Evolutionary conservation across 2,888 invertebrate genomes (phyloP).

Genomic region (Cephalotes varians): DNA sequence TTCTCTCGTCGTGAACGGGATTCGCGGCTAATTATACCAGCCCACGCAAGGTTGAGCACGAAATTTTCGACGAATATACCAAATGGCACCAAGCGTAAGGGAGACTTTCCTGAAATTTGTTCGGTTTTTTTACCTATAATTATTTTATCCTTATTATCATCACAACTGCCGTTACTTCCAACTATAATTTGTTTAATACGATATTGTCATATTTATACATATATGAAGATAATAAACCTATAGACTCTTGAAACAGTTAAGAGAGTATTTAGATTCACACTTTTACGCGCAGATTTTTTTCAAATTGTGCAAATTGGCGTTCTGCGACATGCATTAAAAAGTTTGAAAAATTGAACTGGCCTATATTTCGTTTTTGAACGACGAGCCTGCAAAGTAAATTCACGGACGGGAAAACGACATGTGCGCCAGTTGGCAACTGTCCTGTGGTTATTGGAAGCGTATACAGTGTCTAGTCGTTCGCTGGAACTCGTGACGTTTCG

Average conservation of each 20-base stretch:
- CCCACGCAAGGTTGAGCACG: not conserved
- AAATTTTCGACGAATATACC: conserved; percentile 30
- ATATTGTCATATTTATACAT: no score
- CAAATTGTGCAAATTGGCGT: not conserved
- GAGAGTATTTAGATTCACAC: not conserved
- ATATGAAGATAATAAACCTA: not conserved
- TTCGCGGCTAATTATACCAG: conserved; percentile 56
- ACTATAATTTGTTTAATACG: not conserved
- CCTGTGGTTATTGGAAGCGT: conserved; percentile 76
- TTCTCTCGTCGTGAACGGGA: conserved; percentile 26
- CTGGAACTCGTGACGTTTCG: conserved; percentile 70
- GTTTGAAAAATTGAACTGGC: conserved; percentile 45
- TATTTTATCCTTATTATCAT: not conserved
- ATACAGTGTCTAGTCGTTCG: conserved; percentile 68
- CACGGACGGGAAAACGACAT: conserved; percentile 75
- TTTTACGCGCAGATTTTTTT: not conserved
- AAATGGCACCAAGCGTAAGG: not conserved
- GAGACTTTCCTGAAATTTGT: not conserved
- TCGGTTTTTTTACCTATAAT: not conserved
- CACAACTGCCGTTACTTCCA: not conserved
- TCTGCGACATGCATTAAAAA: conserved; percentile 19
- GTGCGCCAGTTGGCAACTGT: conserved; percentile 81
- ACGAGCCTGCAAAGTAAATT: conserved; percentile 74
- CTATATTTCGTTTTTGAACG: conserved; percentile 60
- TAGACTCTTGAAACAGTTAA: not conserved